phyloP scores from a whole-genome alignment of 2,888 invertebrate genomes.

The Andrena camellia region DNA sequence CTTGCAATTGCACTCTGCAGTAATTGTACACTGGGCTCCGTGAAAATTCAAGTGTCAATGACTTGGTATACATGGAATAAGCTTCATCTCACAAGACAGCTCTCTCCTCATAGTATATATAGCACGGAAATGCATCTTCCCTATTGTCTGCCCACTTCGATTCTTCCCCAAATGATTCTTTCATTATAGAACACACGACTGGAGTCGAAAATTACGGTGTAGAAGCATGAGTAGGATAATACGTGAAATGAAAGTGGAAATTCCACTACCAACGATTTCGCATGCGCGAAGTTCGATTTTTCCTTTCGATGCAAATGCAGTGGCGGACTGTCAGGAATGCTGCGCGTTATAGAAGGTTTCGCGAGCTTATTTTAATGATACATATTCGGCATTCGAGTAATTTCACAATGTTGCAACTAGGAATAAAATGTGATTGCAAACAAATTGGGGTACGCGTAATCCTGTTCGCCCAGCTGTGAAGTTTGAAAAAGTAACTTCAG shows the following conservation, averaged over 20 bases:
- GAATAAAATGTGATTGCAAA: no score
- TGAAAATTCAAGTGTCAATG: no score
- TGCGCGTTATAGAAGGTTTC: not conserved
- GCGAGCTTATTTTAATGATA: not conserved
- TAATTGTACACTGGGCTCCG: no score
- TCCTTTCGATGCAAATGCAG: not conserved
- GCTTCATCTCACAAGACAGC: not conserved
- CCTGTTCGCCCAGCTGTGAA: slow-evolving; percentile 3
- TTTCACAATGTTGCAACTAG: not conserved
- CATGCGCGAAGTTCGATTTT: not conserved
- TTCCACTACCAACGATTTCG: no score
- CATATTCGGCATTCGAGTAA: not conserved
- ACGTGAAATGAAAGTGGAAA: no score
- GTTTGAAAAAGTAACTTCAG: slow-evolving; percentile 33
- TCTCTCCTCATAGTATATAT: not conserved
- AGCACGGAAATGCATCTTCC: not conserved
- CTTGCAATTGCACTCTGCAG: no score
- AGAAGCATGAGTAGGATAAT: no score
- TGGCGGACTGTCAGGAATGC: not conserved
- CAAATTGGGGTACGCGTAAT: slow-evolving; percentile 3
- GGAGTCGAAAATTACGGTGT: not conserved
- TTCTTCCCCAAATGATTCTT: not conserved
- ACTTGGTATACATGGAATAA: no score
- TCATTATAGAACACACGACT: not conserved
- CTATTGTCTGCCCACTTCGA: not conserved